Conservation (phyloP, 1,140 invertebrate species). For the Drosophila tsacasi region DNA sequence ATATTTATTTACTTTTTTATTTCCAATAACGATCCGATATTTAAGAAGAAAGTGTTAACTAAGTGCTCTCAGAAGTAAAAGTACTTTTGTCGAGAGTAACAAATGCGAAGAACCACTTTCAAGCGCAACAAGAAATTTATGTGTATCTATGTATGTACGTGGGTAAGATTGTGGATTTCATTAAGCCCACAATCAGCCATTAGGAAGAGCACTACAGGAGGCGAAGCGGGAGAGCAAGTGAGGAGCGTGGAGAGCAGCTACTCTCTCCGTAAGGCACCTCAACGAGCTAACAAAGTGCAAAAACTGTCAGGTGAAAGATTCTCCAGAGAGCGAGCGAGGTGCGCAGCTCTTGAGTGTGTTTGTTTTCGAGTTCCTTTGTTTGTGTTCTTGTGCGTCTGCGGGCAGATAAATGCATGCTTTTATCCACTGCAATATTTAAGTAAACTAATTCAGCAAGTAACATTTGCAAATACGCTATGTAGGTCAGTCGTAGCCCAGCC, state of each 20-base stretch:
- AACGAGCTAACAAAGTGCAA: conserved; percentile 56
- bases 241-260: conserved; percentile 38
- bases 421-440: conserved; percentile 34
- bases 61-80: too few species aligned
- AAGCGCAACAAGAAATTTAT: too few species aligned
- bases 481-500: conserved; percentile 39
- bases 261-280: conserved; percentile 44
- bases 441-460: conserved; percentile 46
- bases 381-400: conserved; percentile 5
- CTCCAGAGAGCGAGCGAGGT: conserved; percentile 29
- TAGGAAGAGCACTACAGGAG: not conserved
- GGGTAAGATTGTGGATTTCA: too few species aligned
- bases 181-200: too few species aligned
- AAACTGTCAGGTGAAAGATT: conserved; percentile 50
- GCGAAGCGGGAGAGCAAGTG: not conserved
- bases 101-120: too few species aligned
- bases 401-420: conserved; percentile 42
- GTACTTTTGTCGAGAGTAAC: too few species aligned
- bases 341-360: conserved; percentile 24
- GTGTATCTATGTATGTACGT: too few species aligned
- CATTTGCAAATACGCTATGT: conserved; percentile 33
- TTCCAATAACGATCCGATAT: too few species aligned
- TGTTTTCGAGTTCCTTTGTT: conserved; percentile 12
- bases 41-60: too few species aligned
- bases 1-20: too few species aligned